A percentile compares a stretch with the other conserved stretches of the same genome.
phyloP scores from a whole-genome alignment of 2,888 invertebrate species.

The Cepaea hortensis region DNA sequence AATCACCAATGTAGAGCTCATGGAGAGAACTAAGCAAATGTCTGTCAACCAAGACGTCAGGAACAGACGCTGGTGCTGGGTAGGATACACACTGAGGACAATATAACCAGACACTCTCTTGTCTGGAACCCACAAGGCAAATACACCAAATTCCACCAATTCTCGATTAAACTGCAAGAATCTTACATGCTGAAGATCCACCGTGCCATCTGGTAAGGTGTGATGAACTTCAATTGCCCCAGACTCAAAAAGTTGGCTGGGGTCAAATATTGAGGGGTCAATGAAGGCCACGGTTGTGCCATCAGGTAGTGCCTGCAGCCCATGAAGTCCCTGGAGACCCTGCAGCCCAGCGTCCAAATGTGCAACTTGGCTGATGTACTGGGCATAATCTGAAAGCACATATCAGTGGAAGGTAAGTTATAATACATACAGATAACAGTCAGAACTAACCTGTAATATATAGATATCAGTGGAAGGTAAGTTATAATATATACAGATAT shows the following conservation, averaged over 20 bases:
- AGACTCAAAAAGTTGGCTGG: constrained; percentile 49
- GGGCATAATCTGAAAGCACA: constrained; percentile 64
- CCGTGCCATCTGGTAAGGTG: constrained; percentile 45
- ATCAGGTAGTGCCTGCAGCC: constrained; percentile 59
- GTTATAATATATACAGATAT: no score
- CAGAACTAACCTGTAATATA: no score
- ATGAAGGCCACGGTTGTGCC: constrained; percentile 60
- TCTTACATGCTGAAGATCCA: constrained; percentile 46
- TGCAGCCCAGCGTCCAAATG: constrained; percentile 59
- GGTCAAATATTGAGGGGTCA: constrained; percentile 54
- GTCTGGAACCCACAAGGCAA: no score
- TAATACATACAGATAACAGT: background rate
- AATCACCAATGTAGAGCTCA: no score
- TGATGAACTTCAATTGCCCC: constrained; percentile 54
- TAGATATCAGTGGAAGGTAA: no score
- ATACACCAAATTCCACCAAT: no score
- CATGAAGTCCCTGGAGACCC: constrained; percentile 53
- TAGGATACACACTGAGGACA: no score
- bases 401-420: background rate
- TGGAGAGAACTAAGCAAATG: no score
- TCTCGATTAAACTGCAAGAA: no score
- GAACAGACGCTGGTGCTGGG: no score
- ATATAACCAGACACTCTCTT: no score
- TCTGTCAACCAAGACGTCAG: no score
- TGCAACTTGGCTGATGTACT: constrained; percentile 62